Conservation (phyloP, 1,140 invertebrate genomes). For the Drosophila littoralis region DNA sequence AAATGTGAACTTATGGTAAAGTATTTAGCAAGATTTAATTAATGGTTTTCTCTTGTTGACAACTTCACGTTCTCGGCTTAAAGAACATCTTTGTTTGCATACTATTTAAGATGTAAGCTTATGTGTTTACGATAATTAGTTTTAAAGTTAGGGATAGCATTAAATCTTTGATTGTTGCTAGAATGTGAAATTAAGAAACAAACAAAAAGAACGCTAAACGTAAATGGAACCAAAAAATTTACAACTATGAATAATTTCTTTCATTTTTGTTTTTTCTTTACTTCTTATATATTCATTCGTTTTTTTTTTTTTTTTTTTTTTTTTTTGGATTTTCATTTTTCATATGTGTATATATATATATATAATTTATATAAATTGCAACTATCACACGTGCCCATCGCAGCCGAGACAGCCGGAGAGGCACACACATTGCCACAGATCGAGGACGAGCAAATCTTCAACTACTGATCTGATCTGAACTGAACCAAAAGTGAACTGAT, state of each 20-base stretch:
- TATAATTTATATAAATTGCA: slow-evolving; percentile 80
- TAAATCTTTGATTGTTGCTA: slow-evolving; percentile 79
- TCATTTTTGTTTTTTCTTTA: slow-evolving; percentile 49
- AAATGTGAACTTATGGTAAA: slow-evolving; percentile 55
- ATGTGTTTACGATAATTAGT: slow-evolving; percentile 63
- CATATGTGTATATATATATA: slow-evolving; percentile 68
- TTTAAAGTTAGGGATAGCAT: slow-evolving; percentile 67
- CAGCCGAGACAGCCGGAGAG: slow-evolving; percentile 49
- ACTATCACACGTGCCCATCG: slow-evolving; percentile 78
- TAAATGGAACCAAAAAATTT: slow-evolving; percentile 55
- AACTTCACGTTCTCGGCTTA: slow-evolving; percentile 53
- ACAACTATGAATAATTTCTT: slow-evolving; percentile 63
- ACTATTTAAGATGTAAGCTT: slow-evolving; percentile 5
- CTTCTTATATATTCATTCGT: slow-evolving; percentile 46
- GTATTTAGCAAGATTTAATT: slow-evolving; percentile 65
- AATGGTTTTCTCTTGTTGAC: slow-evolving; percentile 15
- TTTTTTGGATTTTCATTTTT: slow-evolving; percentile 41
- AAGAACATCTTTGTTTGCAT: slow-evolving; percentile 60
- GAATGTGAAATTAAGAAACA: slow-evolving; percentile 51
- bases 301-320: slow-evolving; percentile 41
- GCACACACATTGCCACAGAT: slow-evolving; percentile 78
- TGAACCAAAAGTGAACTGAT: slow-evolving; percentile 41
- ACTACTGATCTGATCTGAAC: slow-evolving; percentile 61
- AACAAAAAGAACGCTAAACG: slow-evolving; percentile 48
- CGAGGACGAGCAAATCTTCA: slow-evolving; percentile 64